phyloP scores from a whole-genome alignment of 1,140 invertebrate genomes.

The Tetramorium alpestre region DNA sequence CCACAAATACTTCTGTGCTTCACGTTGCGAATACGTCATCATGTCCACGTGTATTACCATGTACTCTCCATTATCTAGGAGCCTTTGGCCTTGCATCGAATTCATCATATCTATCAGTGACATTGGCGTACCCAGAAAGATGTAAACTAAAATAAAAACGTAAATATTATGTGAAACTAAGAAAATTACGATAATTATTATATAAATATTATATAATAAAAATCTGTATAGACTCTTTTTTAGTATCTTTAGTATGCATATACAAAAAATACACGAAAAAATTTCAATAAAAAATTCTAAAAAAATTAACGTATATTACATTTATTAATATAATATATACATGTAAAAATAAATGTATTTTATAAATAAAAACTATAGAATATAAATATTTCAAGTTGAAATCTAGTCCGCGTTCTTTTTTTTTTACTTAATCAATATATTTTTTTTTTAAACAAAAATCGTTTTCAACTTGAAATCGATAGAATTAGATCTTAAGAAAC shows the following conservation, averaged over 20 bases:
- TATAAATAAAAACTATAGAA: no score
- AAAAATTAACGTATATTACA: no score
- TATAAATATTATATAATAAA: not conserved
- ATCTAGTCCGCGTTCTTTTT: no score
- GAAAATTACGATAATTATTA: not conserved
- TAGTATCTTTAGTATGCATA: no score
- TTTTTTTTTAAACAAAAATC: not conserved
- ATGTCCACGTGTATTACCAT: constrained; percentile 98
- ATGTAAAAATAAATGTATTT: no score
- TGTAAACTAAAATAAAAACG: constrained; percentile 90
- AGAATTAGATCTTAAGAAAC: not conserved
- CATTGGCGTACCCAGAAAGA: constrained; percentile 93
- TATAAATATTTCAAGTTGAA: no score
- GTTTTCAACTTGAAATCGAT: not conserved
- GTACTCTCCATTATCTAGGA: constrained; percentile 97
- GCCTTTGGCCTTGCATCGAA: constrained; percentile 93
- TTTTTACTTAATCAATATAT: no score
- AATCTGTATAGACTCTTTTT: no score
- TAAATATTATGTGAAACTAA: not conserved
- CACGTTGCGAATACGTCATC: constrained; percentile 92
- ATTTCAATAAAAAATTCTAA: no score
- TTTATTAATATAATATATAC: no score
- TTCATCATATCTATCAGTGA: constrained; percentile 96
- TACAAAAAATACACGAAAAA: no score
- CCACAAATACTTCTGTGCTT: constrained; percentile 95